A percentile compares a stretch with the other conserved stretches of the same genome.
phyloP scores from a whole-genome alignment of 1,140 invertebrate genomes.

The Drosophila repleta region DNA sequence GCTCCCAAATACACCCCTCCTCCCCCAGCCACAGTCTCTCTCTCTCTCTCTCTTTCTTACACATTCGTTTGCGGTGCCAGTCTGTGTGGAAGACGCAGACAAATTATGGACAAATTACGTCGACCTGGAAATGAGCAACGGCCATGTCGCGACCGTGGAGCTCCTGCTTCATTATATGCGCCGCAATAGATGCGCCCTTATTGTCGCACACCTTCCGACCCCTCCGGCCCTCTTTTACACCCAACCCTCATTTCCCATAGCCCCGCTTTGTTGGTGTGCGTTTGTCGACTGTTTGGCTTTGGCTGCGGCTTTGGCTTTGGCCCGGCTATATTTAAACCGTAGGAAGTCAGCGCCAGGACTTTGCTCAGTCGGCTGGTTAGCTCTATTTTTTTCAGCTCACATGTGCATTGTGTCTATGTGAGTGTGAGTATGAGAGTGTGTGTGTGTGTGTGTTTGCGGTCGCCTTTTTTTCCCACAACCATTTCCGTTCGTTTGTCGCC shows the following conservation, averaged over 20 bases:
- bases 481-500: slow-evolving; percentile 79
- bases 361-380: slow-evolving; percentile 60
- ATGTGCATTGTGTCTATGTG: slow-evolving; percentile 28
- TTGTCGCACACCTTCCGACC: slow-evolving; percentile 28
- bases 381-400: slow-evolving; percentile 38
- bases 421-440: slow-evolving; percentile 7
- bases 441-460: slow-evolving; percentile 31
- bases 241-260: neutral
- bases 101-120: slow-evolving; percentile 81
- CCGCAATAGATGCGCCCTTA: slow-evolving; percentile 47
- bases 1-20: neutral
- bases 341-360: slow-evolving; percentile 67
- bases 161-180: slow-evolving; percentile 70
- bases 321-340: slow-evolving; percentile 72
- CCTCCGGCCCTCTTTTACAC: neutral
- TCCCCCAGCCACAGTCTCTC: neutral
- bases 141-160: slow-evolving; percentile 45
- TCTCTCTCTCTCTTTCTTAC: neutral
- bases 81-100: slow-evolving; percentile 67
- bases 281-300: slow-evolving; percentile 70
- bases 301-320: slow-evolving; percentile 62
- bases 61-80: neutral
- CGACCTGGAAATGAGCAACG: slow-evolving; percentile 80
- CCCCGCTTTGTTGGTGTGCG: slow-evolving; percentile 55
- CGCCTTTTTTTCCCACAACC: slow-evolving; percentile 41